Conservation (phyloP, 2,113 vertebrate genomes). For the Aspidoscelis tigris region DNA sequence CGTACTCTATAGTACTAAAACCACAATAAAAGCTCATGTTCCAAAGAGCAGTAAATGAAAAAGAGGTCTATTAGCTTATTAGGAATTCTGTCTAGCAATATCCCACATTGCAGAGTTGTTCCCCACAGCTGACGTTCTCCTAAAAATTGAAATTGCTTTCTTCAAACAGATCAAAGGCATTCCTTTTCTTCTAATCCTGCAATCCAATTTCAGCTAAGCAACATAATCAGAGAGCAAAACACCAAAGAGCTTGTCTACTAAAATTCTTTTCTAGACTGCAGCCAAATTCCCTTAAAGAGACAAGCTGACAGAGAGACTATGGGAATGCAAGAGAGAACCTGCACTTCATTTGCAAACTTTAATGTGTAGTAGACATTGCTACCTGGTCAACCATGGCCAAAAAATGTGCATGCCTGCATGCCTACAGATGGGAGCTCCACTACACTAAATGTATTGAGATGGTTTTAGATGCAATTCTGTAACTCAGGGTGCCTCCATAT, state of each 20-base stretch:
- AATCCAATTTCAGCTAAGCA: constrained; percentile 10
- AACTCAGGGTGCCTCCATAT: neutral
- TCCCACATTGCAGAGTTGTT: constrained; percentile 3
- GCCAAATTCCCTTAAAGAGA: neutral
- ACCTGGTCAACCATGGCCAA: neutral
- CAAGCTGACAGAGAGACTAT: neutral
- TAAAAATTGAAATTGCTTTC: constrained; percentile 5
- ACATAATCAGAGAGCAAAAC: neutral
- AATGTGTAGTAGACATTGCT: neutral
- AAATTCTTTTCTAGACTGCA: neutral
- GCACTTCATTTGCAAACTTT: neutral
- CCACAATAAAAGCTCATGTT: constrained; percentile 26
- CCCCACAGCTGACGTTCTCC: constrained; percentile 4
- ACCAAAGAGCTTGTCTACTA: neutral
- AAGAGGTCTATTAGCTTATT: neutral
- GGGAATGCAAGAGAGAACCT: neutral
- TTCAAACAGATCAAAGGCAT: neutral
- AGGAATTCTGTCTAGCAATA: neutral
- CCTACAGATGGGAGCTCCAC: neutral
- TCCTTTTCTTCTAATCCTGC: neutral
- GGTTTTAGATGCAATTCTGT: neutral
- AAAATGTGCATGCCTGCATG: neutral
- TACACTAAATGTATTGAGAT: neutral
- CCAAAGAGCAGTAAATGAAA: neutral
- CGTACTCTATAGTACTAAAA: constrained; percentile 11